A percentile compares a stretch with the other conserved stretches of the same genome.
Evolutionary conservation across 2,888 invertebrate species (phyloP).

Genomic region (Allacma fusca): DNA sequence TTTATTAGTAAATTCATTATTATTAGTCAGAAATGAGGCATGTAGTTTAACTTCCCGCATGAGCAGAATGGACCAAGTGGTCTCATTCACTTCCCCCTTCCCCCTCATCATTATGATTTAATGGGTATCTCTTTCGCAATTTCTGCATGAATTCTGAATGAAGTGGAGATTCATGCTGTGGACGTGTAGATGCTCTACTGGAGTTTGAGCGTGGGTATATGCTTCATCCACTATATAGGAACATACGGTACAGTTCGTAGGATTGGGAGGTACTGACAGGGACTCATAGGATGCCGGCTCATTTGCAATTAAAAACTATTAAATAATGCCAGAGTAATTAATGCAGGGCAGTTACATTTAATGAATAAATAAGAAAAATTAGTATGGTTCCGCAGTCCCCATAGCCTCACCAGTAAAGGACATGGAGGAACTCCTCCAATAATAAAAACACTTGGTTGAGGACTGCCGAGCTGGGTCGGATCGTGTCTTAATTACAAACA

Average conservation of each 20-base stretch:
- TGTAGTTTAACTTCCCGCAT: neutral
- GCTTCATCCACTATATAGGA: too few species aligned
- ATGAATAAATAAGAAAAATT: conserved; percentile 13
- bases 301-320: conserved; percentile 24
- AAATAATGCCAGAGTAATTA: conserved; percentile 21
- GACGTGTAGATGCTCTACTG: neutral
- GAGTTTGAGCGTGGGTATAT: neutral
- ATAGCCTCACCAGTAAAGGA: neutral
- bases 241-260: too few species aligned
- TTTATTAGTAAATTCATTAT: neutral
- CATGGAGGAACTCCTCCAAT: neutral
- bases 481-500: too few species aligned
- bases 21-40: neutral
- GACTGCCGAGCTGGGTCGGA: too few species aligned
- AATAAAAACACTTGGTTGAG: neutral
- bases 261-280: neutral
- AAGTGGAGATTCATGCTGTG: too few species aligned
- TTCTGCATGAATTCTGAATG: neutral
- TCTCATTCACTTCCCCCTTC: neutral
- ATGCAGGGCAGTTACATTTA: conserved; percentile 23
- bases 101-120: neutral
- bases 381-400: neutral
- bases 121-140: conserved; percentile 10
- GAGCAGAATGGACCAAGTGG: too few species aligned
- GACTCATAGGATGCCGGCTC: neutral